Base-by-base conservation (phyloP, 2,888 invertebrate genomes). In the Drosophila affinis region DNA sequence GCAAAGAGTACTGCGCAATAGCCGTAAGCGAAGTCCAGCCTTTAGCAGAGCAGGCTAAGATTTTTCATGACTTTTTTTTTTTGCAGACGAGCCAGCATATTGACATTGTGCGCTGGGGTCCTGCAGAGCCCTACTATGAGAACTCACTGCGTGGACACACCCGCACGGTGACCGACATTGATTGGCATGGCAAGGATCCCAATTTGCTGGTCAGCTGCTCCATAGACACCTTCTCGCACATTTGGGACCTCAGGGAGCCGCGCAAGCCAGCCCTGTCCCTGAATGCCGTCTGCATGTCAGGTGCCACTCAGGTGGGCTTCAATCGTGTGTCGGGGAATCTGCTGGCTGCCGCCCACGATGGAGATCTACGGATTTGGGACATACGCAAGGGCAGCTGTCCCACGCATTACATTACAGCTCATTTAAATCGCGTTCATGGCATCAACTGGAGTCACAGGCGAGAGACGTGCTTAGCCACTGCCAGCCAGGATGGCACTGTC, bases 291-390 rank as follows among this genome's bases (percentile, higher is more conserved):
- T 97, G 97, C 96, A 93, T 93, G 94, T 92, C 97, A 88, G 97
- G 97, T 81, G 98, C 98, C 3, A 97, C 97, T 2, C 98, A 98
- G 93, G 98, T 98, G 1, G 95, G 97, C 87, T 99, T 98, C 96
- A 98, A 98, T 91, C 95, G 96, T 87, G 94, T 97, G 56, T 96
- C 96, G 2, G 94, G 95, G 0, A 94, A 98, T 91, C 93, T 97
- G 75, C 93, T 99, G 76, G 98, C 98, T 2, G 98, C 98, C 51
- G 97, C 98, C 5, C 98, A 99, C 91, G 98, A 98, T 90, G 98
- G 98, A 3, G 98, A 98, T 92, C 95, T 99, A 4, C 96, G 98
- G 91, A 95, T 99, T 77, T 99, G 98, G 98, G 99, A 99, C 91
- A 96, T 97, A 79, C 94, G 98, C 74, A 98, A 98, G 93, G 95